Conservation (phyloP, 2,888 invertebrate species). For the Buathra laborator region DNA sequence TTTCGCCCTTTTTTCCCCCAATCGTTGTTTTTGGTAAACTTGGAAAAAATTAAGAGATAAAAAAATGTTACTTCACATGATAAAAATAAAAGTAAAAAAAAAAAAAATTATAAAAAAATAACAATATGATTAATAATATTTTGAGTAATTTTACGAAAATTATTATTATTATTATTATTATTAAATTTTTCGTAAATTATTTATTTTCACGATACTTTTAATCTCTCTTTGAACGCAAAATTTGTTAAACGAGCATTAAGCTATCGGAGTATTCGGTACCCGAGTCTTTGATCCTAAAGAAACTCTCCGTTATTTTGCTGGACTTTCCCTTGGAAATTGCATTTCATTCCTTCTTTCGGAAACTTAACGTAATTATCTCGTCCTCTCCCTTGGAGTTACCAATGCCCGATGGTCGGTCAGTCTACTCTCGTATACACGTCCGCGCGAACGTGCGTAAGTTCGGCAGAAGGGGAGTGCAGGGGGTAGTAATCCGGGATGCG, state of each 20-base stretch:
- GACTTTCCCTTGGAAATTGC: slow-evolving; percentile 52
- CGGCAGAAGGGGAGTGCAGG: slow-evolving; percentile 16
- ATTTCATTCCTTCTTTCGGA: slow-evolving; percentile 53
- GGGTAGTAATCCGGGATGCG: slow-evolving; percentile 64
- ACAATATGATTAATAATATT: too few relatives aligned
- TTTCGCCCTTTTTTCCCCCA: neutral
- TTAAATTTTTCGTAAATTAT: too few relatives aligned
- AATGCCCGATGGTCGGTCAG: slow-evolving; percentile 30
- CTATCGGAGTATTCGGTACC: neutral
- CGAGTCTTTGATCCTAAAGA: neutral
- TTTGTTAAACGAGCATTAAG: neutral
- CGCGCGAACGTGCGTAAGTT: slow-evolving; percentile 12
- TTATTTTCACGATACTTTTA: too few relatives aligned
- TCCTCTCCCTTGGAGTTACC: slow-evolving; percentile 46
- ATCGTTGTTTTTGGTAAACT: neutral
- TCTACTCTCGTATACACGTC: neutral
- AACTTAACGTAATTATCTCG: slow-evolving; percentile 64
- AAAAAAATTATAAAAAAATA: too few relatives aligned
- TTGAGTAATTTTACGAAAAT: too few relatives aligned
- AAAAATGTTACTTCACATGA: neutral
- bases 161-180: too few relatives aligned
- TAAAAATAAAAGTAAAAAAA: too few relatives aligned
- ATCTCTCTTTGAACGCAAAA: neutral
- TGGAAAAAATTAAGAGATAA: neutral
- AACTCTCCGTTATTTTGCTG: neutral